Conservation (phyloP, 37 sponge, comb jelly and placozoan species). For the Tethya wilhelma region DNA sequence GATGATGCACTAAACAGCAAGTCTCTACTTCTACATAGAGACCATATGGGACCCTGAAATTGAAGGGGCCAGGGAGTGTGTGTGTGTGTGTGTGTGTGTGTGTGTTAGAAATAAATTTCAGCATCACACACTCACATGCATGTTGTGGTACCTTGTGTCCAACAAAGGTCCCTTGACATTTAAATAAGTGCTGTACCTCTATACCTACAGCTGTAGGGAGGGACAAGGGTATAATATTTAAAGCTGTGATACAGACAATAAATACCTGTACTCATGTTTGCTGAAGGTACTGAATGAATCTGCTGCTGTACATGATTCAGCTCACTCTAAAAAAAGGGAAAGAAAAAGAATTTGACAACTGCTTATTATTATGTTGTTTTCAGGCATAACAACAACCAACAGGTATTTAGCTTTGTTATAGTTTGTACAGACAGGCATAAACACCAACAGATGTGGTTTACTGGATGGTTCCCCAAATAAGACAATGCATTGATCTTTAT, state of each 20-base stretch:
- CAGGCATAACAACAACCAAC: no score
- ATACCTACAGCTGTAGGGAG: constrained; percentile 3
- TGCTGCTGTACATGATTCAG: constrained; percentile 55
- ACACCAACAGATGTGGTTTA: neutral
- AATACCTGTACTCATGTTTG: no score
- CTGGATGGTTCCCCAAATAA: no score
- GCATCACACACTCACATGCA: constrained; percentile 1
- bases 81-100: neutral
- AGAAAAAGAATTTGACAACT: neutral
- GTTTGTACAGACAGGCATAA: neutral
- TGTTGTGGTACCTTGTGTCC: constrained; percentile 82
- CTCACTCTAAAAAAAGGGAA: constrained; percentile 18
- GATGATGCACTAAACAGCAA: constrained; percentile 89
- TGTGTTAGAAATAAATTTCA: no score
- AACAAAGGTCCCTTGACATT: constrained; percentile 96
- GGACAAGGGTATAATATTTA: neutral
- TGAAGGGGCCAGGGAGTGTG: neutral
- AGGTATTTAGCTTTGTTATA: neutral
- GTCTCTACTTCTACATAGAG: constrained; percentile 69
- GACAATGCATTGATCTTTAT: no score
- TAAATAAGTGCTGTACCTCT: constrained; percentile 78
- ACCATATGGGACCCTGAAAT: constrained; percentile 88
- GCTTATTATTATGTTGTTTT: no score
- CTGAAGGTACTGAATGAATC: no score
- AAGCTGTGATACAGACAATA: constrained; percentile 3